Conservation (phyloP, 2,888 invertebrate genomes). For the Acronicta leporina region DNA sequence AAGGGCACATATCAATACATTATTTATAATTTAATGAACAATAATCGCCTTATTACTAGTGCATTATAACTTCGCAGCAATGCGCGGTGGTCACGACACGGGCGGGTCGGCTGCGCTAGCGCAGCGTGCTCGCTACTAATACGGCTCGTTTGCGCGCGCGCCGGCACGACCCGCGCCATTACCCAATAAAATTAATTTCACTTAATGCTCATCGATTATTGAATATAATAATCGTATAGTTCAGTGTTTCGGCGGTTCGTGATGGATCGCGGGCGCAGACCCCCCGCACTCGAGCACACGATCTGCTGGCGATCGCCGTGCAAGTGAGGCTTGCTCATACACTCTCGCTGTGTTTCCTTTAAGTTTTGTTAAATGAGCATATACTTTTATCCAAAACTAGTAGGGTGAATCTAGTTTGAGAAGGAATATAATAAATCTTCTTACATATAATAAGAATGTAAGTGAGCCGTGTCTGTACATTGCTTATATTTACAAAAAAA, state of each 20-base stretch:
- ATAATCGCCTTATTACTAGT: constrained; percentile 72
- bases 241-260: constrained; percentile 78
- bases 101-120: constrained; percentile 37
- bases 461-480: too few species aligned
- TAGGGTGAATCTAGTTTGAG: background rate
- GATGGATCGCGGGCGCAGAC: constrained; percentile 81
- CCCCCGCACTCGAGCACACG: constrained; percentile 81
- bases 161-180: constrained; percentile 83
- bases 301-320: constrained; percentile 64
- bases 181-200: constrained; percentile 88
- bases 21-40: constrained; percentile 59
- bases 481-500: too few species aligned
- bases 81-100: constrained; percentile 66
- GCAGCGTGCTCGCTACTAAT: constrained; percentile 67
- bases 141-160: constrained; percentile 81
- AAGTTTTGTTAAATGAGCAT: constrained; percentile 13
- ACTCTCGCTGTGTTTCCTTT: constrained; percentile 3
- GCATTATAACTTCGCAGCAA: constrained; percentile 70
- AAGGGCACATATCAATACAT: constrained; percentile 14
- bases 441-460: too few species aligned
- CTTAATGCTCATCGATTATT: constrained; percentile 87
- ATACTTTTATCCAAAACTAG: too few species aligned
- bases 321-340: constrained; percentile 37
- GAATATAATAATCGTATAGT: constrained; percentile 85
- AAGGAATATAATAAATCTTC: background rate